These are phyloP conservation scores for Tachypleus tridentatus DNA, from an alignment of 1,140 invertebrate species.

Conservation along the genomic window DNA sequence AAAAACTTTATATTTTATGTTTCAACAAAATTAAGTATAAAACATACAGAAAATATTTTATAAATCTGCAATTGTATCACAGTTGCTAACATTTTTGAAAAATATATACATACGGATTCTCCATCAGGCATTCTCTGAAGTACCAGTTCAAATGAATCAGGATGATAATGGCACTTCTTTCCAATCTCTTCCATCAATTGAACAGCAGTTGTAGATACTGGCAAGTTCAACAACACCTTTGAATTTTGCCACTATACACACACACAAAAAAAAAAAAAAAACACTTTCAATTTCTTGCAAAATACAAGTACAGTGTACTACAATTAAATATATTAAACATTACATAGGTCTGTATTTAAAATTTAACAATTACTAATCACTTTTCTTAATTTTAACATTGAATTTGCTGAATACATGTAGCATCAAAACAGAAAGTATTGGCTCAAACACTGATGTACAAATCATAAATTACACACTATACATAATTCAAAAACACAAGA, in stretches of 20 bases:
- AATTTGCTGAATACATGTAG: too few species aligned
- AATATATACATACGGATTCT: constrained; percentile 20
- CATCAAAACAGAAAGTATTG: too few species aligned
- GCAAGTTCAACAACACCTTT: constrained; percentile 37
- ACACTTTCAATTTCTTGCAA: constrained; percentile 1
- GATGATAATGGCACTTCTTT: constrained; percentile 40
- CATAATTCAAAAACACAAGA: too few species aligned
- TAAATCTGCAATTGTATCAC: too few species aligned
- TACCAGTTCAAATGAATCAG: constrained; percentile 38
- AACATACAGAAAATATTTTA: too few species aligned
- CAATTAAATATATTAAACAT: not conserved
- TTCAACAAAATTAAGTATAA: too few species aligned
- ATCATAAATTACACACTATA: too few species aligned
- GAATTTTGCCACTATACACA: constrained; percentile 3
- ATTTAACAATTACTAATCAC: too few species aligned
- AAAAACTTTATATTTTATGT: too few species aligned
- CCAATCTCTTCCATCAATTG: constrained; percentile 40
- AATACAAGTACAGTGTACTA: constrained; percentile 5
- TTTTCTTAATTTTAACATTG: too few species aligned
- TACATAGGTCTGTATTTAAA: too few species aligned
- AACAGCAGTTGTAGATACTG: constrained; percentile 37
- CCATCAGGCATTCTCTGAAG: constrained; percentile 31
- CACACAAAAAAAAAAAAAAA: constrained; percentile 4
- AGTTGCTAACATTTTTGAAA: not conserved
- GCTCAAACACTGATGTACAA: too few species aligned